Evolutionary conservation across 1,140 invertebrate species (phyloP), one percentile per base, ranked within the genome.

Genomic region (Notospermus geniculatus): DNA sequence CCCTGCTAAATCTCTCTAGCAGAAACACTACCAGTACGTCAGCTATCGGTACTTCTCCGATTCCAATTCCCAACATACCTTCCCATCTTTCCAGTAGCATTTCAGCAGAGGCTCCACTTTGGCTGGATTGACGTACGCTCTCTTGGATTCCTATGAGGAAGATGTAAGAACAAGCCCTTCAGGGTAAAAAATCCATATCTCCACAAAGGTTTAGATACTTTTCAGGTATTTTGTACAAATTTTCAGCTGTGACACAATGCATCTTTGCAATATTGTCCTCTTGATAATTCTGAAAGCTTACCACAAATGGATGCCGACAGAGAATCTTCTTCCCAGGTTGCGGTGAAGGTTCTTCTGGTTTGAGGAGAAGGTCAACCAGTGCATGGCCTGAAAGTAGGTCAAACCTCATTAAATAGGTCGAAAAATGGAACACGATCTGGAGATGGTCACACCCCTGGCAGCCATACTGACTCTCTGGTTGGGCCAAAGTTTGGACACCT

Each of bases 221-320:
- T 43, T 13, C 19, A 13, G 39, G 19, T 13, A 13, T 11, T 43
- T 43, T 43, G 11, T 19, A 11, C 19, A 11, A 43, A 43, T 43
- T 13, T 43, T 43, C 39, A 43, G 19, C 39, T 43, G 11, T 43
- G 39, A 43, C 11, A 13, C 19, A 43, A 43, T 13, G 19, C 39
- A 13, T 43, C 39, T 13, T 50, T 50, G 4, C 46, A 50, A 50
- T 23, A 7, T n/a, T 5, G 46, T 36, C 4, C 5, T 7, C 32
- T 36, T 15, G 32, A 36, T 15, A 4, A 36, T 36, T 36, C 32
- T 7, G 32, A 36, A 36, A 7, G 36, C 52, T 50, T 57, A 84
- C 81, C 60, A 95, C 90, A 80, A 98, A 98, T 2, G 97, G 95
- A 86, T 99, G 96, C 45, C 96, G 85, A 77, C 95, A 98, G 1